Base-by-base conservation (phyloP, 1,140 invertebrate genomes). In the Babylonia areolata region DNA sequence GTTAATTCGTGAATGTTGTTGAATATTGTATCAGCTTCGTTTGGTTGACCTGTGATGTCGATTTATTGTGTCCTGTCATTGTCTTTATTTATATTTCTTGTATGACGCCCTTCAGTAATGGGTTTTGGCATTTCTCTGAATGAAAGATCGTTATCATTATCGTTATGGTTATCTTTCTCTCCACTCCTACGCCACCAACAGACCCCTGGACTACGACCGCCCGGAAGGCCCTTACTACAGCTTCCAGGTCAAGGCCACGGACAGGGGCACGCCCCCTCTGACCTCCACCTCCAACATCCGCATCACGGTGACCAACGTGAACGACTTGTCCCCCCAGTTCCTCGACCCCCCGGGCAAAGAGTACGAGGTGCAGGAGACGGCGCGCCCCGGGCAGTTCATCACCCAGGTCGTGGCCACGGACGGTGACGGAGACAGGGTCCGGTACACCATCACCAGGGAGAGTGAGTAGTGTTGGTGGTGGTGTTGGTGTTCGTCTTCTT, bases 341-440 rank as follows among this genome's bases (percentile, higher is more conserved):
- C 97, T 97, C 0, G 97, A 97, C 0, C 97, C 97, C 88, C 82
- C 86, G 0, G 86, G 85, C 23, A 98, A 98, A 90, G 97, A 96
- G 64, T 97, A 31, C 82, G 20, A 1, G 0, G 64, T 98, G 0
- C 97, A 97, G 92, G 98, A 99, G 95, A 98, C 99, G 93, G 97
- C 97, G 0, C 97, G 97, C 0, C 94, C 98, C 28, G 98, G 97
- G 0, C 97, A 97, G 0, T 98, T 98, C 0, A 97, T 99, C 0
- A 95, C 99, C 0, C 97, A 98, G 0, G 97, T 99, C 0, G 97
- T 97, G 33, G 98, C 98, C 0, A 97, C 96, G 0, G 98, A 99
- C 94, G 97, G 97, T 51, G 98, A 99, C 94, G 98, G 92, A 1
- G 93, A 94, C 87, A 91, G 89, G n/a, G 90, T 94, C n/a, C 88